Evolutionary conservation across 2,888 invertebrate species (phyloP), one percentile per base, ranked within the genome.

Genomic region (Clitarchus hookeri): DNA sequence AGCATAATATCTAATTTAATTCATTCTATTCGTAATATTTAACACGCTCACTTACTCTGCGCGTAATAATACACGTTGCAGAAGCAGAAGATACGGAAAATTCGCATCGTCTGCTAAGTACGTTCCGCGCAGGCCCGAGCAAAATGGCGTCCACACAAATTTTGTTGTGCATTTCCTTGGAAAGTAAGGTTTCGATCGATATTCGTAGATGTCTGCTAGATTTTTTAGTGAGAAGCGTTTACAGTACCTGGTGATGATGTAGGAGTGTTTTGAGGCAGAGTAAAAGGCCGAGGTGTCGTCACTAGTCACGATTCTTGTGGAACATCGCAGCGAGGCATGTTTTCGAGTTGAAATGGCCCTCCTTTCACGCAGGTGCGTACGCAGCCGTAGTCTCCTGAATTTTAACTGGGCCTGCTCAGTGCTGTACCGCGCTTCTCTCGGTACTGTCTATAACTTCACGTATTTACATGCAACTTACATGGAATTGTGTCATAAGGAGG

Each of bases 281-380:
- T 87, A 87, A 84, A 84, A 85, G 85, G 86, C 84, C 86, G 85
- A 53, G 84, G 87, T 87, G 86, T 86, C 83, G 79, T 36, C 86
- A 78, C 84, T 85, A 85, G 87, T 87, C 84, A 85, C 87, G 87
- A 86, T 88, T 87, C 86, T 87, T 84, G 87, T 85, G 87, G 88
- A 88, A 88, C 87, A 87, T 84, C 85, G 85, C 87, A 65, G 83
- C 87, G 88, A 88, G 88, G 87, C 88, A 88, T 88, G 87, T 88
- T 88, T 89, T 87, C 88, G 88, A 88, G 88, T 88, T 88, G 89
- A 89, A 90, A 90, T 90, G 90, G 89, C 89, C 89, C 89, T 90
- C 91, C 93, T 90, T 92, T 93, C 95, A 96, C 96, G 96, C 96
- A 97, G 96, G 97, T 97, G 97, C 97, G 97, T 97, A 97, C 97